These are phyloP conservation scores for Polydrusus cervinus DNA, from an alignment of 2,888 invertebrate species.

Conservation along the genomic window DNA sequence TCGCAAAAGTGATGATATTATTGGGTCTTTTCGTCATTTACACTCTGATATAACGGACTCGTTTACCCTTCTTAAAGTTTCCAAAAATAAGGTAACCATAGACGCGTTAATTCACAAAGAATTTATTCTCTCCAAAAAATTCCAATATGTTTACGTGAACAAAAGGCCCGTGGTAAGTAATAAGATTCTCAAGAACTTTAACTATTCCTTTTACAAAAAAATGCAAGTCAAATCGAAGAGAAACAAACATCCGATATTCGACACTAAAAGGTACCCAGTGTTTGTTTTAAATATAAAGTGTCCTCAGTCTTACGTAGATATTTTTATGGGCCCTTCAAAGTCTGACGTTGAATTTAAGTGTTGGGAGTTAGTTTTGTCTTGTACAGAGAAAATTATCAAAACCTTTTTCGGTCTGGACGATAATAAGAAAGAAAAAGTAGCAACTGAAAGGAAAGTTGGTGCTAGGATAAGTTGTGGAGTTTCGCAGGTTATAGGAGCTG, in stretches of 20 bases:
- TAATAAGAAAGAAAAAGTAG: not conserved
- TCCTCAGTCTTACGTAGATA: slow-evolving; percentile 72
- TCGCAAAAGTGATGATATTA: slow-evolving; percentile 74
- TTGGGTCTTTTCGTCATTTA: slow-evolving; percentile 73
- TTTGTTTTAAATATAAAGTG: slow-evolving; percentile 75
- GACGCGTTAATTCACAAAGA: slow-evolving; percentile 76
- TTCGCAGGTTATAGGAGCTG: slow-evolving; percentile 67
- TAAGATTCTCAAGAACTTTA: slow-evolving; percentile 72
- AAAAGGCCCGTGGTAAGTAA: slow-evolving; percentile 74
- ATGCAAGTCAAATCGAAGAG: slow-evolving; percentile 3
- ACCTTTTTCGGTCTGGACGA: slow-evolving; percentile 63
- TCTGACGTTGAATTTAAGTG: slow-evolving; percentile 74
- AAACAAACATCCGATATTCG: slow-evolving; percentile 12
- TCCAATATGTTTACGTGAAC: slow-evolving; percentile 81
- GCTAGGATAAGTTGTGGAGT: slow-evolving; percentile 64
- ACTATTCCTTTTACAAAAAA: slow-evolving; percentile 65
- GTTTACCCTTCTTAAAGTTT: slow-evolving; percentile 68
- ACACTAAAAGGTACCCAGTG: slow-evolving; percentile 58
- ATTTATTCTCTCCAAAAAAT: slow-evolving; percentile 69
- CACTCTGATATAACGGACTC: slow-evolving; percentile 70
- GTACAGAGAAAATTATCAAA: slow-evolving; percentile 68
- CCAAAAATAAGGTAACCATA: slow-evolving; percentile 72
- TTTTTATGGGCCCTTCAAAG: slow-evolving; percentile 72
- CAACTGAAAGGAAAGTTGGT: slow-evolving; percentile 60
- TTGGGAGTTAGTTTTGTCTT: slow-evolving; percentile 70